A percentile compares a stretch with the other conserved stretches of the same genome.
These are phyloP conservation scores for Drosophila repletoides DNA, from an alignment of 1,140 invertebrate species.

Conservation along the genomic window DNA sequence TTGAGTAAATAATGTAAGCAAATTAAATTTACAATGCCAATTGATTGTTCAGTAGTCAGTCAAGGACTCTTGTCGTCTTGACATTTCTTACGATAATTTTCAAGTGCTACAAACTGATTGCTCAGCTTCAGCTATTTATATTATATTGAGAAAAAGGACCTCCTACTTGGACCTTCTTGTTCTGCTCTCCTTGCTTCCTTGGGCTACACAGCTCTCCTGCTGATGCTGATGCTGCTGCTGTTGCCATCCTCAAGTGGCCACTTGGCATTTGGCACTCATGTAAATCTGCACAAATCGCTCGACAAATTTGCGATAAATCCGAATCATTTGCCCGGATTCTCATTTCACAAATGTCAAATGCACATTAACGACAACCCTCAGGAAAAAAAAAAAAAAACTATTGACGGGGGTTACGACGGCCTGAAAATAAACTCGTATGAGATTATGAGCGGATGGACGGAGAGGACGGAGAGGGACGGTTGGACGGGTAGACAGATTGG, in stretches of 20 bases:
- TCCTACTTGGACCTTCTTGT: too few species aligned
- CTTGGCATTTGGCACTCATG: constrained; percentile 77
- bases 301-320: constrained; percentile 79
- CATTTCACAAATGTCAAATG: constrained; percentile 77
- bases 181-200: too few species aligned
- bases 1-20: too few species aligned
- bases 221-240: too few species aligned
- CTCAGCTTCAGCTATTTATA: constrained; percentile 17
- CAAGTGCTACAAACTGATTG: constrained; percentile 9
- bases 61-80: not conserved
- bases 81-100: constrained; percentile 9
- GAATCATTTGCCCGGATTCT: constrained; percentile 76
- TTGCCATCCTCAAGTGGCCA: constrained; percentile 62
- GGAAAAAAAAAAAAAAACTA: constrained; percentile 15
- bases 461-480: not conserved
- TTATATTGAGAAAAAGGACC: not conserved
- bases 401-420: constrained; percentile 53
- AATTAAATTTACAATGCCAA: not conserved
- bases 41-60: not conserved
- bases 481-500: constrained; percentile 12
- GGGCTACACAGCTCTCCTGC: too few species aligned
- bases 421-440: constrained; percentile 19
- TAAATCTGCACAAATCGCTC: constrained; percentile 74
- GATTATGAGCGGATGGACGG: constrained; percentile 43
- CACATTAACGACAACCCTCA: constrained; percentile 63